phyloP scores from a whole-genome alignment of 1,140 invertebrate genomes.

The Brachystomella parvula region DNA sequence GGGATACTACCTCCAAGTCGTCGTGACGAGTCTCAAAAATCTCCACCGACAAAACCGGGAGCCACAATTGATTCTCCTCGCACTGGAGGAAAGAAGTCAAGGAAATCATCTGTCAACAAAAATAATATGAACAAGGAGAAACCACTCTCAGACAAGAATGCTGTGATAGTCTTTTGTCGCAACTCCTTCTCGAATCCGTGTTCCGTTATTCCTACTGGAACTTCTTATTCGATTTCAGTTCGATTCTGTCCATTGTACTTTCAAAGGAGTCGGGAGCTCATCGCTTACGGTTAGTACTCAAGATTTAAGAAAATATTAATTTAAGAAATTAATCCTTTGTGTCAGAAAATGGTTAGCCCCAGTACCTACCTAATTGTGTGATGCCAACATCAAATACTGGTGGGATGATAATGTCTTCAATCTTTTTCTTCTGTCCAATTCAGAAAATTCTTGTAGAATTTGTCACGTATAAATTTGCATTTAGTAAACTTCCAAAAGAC shows the following conservation, averaged over 20 bases:
- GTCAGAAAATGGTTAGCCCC: no score
- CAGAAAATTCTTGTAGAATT: no score
- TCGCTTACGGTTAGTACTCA: constrained; percentile 25
- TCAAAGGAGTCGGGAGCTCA: constrained; percentile 33
- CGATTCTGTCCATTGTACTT: constrained; percentile 73
- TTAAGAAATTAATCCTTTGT: not conserved
- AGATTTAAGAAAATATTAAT: not conserved
- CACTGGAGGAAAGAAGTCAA: not conserved
- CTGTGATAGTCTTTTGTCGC: constrained; percentile 33
- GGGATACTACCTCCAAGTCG: constrained; percentile 51
- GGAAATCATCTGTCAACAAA: constrained; percentile 7
- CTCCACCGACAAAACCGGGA: not conserved
- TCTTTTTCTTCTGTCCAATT: no score
- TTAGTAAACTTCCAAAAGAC: no score
- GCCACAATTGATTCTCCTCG: not conserved
- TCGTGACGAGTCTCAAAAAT: not conserved
- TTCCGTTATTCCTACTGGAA: constrained; percentile 58
- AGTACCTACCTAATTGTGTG: no score
- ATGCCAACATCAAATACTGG: no score
- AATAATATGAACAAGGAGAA: constrained; percentile 11
- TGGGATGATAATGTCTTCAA: no score
- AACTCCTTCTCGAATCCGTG: constrained; percentile 32
- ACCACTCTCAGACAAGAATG: constrained; percentile 20
- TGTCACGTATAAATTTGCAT: no score
- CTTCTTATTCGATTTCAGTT: constrained; percentile 68